Evolutionary conservation across 2,797 vertebrate species (phyloP).

Genomic region (Pseudocheirus occidentalis): DNA sequence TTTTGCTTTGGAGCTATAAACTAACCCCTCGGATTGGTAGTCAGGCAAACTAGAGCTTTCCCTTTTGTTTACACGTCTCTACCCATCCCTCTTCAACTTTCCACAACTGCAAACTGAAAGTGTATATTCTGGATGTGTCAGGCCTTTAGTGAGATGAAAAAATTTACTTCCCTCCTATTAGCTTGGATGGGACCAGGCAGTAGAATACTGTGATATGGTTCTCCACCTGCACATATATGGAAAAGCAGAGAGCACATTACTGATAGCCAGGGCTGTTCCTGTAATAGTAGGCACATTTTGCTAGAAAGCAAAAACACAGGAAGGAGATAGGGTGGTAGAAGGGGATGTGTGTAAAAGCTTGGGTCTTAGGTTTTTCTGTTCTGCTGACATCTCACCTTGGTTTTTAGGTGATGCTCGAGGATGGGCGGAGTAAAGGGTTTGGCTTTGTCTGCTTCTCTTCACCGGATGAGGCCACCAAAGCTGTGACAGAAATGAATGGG

Average conservation of each 20-base stretch:
- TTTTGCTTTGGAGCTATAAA: background rate
- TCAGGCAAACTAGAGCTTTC: background rate
- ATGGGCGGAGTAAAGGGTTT: conserved; percentile 98
- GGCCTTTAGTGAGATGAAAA: no score
- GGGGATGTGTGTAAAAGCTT: background rate
- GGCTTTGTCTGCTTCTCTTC: conserved; percentile 99
- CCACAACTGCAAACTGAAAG: no score
- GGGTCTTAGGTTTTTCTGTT: conserved; percentile 7
- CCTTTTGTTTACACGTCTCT: no score
- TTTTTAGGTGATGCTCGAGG: conserved; percentile 96
- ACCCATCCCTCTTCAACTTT: background rate
- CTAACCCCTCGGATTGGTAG: background rate
- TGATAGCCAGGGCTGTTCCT: no score
- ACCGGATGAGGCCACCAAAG: conserved; percentile 98
- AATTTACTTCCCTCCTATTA: no score
- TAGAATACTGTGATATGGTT: no score
- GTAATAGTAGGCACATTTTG: background rate
- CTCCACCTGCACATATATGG: no score
- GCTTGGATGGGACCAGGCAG: no score
- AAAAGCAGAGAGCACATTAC: background rate
- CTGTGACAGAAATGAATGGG: conserved; percentile 99
- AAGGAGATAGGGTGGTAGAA: background rate
- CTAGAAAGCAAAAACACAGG: background rate
- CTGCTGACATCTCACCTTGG: conserved; percentile 54
- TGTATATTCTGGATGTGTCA: no score